Base-by-base conservation (phyloP, 2,888 invertebrate species). In the Pollenia angustigena region DNA sequence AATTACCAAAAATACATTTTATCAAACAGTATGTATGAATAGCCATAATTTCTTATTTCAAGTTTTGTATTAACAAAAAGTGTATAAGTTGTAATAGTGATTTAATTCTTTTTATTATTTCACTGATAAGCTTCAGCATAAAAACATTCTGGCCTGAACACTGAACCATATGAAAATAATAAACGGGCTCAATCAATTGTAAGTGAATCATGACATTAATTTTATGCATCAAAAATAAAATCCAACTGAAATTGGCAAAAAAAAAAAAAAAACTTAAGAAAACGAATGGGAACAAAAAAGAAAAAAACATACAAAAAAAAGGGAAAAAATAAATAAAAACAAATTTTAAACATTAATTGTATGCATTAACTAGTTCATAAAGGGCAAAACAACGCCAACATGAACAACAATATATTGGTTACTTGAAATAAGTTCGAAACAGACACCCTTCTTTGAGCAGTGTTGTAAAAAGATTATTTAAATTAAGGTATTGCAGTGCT, bases 311-410 rank as follows among this genome's bases (percentile, higher is more conserved):
- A 18, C 18, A 18, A 18, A 18, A 18, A 18, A 18, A n/a, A n/a
- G n/a, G n/a, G n/a, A n/a, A n/a, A n/a, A 50, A 64, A 52, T 42
- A 32, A 32, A 50, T 14, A 71, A 50, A 44, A 84, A 79, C 58
- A 84, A 80, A 52, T 23, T 69, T 80, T 62, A n/a, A n/a, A n/a
- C n/a, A n/a, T n/a, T n/a, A n/a, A n/a, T n/a, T n/a, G n/a, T n/a
- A n/a, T n/a, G n/a, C n/a, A n/a, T n/a, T 85, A 78, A 32, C 18
- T 66, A 85, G 78, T 85, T 81, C 78, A 81, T 81, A 68, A 78
- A 62, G 64, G 78, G 76, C 81, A 66, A 76, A 78, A 60, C n/a
- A 69, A 66, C 54, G 44, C 12, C 64, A 32, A 14, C 46, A 68
- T 32, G 23, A 66, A 58, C 11, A n/a, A n/a, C 50, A 69, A 69